phyloP scores from a whole-genome alignment of 2,113 vertebrate genomes.

The Sigmodon hispidus region DNA sequence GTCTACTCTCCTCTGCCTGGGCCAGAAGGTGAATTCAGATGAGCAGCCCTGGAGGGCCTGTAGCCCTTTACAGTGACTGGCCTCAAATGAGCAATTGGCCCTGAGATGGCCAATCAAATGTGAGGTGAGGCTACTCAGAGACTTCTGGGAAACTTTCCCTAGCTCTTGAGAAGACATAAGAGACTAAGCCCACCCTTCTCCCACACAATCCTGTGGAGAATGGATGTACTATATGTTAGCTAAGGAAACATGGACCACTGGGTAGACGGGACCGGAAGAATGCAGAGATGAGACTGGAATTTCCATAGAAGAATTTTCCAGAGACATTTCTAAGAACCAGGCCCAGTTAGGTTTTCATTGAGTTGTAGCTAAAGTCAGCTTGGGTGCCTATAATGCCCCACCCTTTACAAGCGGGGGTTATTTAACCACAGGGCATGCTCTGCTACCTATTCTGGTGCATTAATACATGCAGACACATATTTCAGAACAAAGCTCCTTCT shows the following conservation, averaged over 20 bases:
- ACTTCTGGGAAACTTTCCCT: neutral
- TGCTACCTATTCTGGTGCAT: neutral
- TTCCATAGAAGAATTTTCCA: neutral
- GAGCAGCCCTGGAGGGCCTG: neutral
- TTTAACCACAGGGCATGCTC: neutral
- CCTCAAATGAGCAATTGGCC: neutral
- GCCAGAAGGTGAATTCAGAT: neutral
- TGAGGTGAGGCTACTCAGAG: neutral
- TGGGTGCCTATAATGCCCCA: neutral
- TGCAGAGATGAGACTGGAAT: neutral
- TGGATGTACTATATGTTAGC: neutral
- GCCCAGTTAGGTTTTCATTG: neutral
- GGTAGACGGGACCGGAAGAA: neutral
- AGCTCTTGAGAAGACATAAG: neutral
- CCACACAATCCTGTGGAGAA: neutral
- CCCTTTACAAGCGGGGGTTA: neutral
- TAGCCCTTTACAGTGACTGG: neutral
- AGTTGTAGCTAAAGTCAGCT: neutral
- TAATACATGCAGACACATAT: neutral
- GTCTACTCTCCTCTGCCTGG: rapidly evolving
- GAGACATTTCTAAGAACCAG: neutral
- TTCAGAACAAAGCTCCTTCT: neutral
- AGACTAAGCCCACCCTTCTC: neutral
- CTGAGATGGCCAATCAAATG: neutral
- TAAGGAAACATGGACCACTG: neutral